Evolutionary conservation across 2,888 invertebrate species (phyloP).

Genomic region (Thymelicus sylvestris): DNA sequence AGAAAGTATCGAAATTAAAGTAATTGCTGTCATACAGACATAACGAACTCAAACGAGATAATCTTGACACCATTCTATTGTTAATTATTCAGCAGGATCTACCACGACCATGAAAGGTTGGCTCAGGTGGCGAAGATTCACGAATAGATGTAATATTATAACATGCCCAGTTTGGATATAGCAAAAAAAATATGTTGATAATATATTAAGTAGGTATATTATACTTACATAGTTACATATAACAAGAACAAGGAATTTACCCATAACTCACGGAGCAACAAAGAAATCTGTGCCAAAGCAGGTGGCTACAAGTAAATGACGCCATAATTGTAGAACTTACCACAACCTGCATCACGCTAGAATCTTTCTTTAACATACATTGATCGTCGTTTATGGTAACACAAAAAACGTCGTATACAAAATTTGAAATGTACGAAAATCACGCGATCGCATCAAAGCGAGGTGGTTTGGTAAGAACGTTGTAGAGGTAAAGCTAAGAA

Average conservation of each 20-base stretch:
- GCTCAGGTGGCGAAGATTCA: no score
- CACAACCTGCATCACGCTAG: not conserved
- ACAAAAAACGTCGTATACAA: not conserved
- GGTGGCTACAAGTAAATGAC: slow-evolving; percentile 37
- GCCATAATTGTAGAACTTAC: slow-evolving; percentile 31
- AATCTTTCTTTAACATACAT: not conserved
- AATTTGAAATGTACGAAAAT: not conserved
- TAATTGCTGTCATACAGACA: no score
- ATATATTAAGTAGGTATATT: slow-evolving; percentile 6
- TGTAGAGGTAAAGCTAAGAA: slow-evolving; percentile 44
- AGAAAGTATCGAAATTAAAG: no score
- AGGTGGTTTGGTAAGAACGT: not conserved
- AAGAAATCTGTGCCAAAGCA: slow-evolving; percentile 36
- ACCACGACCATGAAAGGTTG: no score
- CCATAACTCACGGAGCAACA: slow-evolving; percentile 35
- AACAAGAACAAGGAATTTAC: slow-evolving; percentile 18
- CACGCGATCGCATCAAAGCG: not conserved
- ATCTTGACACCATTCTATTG: no score
- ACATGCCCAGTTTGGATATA: no score
- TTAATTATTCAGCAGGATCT: no score
- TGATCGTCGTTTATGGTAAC: not conserved
- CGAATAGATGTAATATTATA: no score
- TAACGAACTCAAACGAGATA: no score
- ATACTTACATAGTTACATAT: slow-evolving; percentile 14
- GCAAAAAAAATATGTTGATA: not conserved